phyloP scores from a whole-genome alignment of 1,140 invertebrate species.

The Bombus terrestris region DNA sequence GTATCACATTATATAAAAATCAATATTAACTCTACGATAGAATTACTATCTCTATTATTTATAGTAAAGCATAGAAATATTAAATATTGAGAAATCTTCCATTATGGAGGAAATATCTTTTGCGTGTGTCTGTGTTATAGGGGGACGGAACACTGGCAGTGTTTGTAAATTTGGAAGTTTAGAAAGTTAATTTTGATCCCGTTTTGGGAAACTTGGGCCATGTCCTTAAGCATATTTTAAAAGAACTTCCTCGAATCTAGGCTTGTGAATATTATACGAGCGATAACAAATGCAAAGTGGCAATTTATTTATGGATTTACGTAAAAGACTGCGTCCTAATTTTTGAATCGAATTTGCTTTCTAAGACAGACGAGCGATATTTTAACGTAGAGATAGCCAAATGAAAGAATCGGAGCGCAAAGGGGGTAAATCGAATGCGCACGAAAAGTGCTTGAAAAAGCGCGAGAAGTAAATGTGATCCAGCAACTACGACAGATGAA shows the following conservation, averaged over 20 bases:
- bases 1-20: too few species aligned
- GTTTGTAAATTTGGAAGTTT: not conserved
- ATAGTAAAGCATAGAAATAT: not conserved
- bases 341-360: too few species aligned
- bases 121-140: not conserved
- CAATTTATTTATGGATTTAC: not conserved
- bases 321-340: not conserved
- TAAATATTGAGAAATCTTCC: not conserved
- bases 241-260: not conserved
- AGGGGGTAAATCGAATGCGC: not conserved
- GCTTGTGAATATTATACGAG: not conserved
- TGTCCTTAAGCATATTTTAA: not conserved
- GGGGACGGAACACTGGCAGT: not conserved
- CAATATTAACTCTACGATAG: too few species aligned
- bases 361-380: too few species aligned
- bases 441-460: too few species aligned
- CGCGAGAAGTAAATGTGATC: too few species aligned
- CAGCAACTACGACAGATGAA: too few species aligned
- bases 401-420: not conserved
- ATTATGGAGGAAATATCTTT: not conserved
- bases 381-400: not conserved
- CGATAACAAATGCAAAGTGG: not conserved
- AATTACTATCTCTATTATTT: too few species aligned
- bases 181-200: not conserved
- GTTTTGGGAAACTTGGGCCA: not conserved